phyloP scores from a whole-genome alignment of 2,888 invertebrate genomes.

The Geotrupes spiniger region DNA sequence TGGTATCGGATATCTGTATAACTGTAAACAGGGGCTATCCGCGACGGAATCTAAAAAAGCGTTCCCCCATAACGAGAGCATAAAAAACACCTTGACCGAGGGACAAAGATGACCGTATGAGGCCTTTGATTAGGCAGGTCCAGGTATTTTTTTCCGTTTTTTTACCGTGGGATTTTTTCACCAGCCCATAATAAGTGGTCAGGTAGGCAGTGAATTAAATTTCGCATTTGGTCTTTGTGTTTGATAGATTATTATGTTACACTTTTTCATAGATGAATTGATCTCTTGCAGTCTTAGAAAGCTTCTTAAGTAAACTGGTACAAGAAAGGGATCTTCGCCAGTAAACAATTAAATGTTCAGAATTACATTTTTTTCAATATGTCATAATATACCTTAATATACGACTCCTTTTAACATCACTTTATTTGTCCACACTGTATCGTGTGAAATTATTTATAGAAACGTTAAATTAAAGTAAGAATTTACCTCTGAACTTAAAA shows the following conservation, averaged over 20 bases:
- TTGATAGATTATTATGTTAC: slow-evolving; percentile 27
- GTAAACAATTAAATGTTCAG: too few species aligned
- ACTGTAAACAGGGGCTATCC: slow-evolving; percentile 34
- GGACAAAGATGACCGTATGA: slow-evolving; percentile 28
- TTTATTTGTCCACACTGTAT: too few species aligned
- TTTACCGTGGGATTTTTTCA: slow-evolving; percentile 32
- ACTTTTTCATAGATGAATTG: slow-evolving; percentile 8
- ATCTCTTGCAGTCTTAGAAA: too few species aligned
- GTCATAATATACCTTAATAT: too few species aligned
- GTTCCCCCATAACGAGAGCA: slow-evolving; percentile 20
- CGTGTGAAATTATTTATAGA: too few species aligned
- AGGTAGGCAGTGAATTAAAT: slow-evolving; percentile 32
- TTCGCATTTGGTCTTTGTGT: slow-evolving; percentile 15
- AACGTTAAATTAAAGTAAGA: too few species aligned
- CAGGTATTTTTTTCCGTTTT: slow-evolving; percentile 29
- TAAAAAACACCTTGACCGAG: slow-evolving; percentile 29
- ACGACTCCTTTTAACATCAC: too few species aligned
- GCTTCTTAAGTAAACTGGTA: too few species aligned
- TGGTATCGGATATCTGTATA: slow-evolving; percentile 34
- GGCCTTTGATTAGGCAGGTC: slow-evolving; percentile 29
- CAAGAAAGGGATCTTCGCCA: too few species aligned
- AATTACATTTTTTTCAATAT: too few species aligned
- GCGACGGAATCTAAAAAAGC: slow-evolving; percentile 29
- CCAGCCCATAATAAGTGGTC: slow-evolving; percentile 27
- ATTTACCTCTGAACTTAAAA: too few species aligned